phyloP scores from a whole-genome alignment of 2,888 invertebrate genomes.

The Eilema depressum region DNA sequence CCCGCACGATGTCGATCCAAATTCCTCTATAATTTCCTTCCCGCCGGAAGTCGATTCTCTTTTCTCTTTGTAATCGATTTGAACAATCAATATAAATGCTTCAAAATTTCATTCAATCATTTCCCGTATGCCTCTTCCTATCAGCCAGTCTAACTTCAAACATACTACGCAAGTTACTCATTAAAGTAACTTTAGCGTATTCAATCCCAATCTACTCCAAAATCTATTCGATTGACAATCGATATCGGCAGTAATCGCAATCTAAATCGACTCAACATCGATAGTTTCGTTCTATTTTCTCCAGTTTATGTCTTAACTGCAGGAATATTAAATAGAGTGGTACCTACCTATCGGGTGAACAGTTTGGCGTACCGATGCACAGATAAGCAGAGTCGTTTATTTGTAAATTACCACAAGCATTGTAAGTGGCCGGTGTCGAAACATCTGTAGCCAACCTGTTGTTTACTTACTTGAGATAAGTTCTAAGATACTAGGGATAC shows the following conservation, averaged over 20 bases:
- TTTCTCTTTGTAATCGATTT: too few relatives aligned
- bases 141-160: too few relatives aligned
- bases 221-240: background rate
- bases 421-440: conserved; percentile 47
- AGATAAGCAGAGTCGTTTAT: conserved; percentile 44
- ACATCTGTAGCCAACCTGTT: conserved; percentile 52
- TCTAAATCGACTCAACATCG: background rate
- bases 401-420: conserved; percentile 44
- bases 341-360: conserved; percentile 19
- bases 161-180: too few relatives aligned
- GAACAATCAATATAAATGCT: too few relatives aligned
- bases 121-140: too few relatives aligned
- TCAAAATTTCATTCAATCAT: too few relatives aligned
- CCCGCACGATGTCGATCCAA: too few relatives aligned
- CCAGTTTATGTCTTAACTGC: background rate
- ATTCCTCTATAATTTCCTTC: too few relatives aligned
- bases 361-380: conserved; percentile 19
- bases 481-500: conserved; percentile 38
- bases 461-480: conserved; percentile 54
- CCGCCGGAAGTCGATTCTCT: too few relatives aligned
- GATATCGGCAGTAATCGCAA: conserved; percentile 7
- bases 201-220: background rate
- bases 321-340: conserved; percentile 13
- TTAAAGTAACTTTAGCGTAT: too few relatives aligned
- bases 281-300: background rate